Evolutionary conservation across 2,113 vertebrate genomes (phyloP), one percentile per base, ranked within the genome.

Genomic region (Rissa tridactyla): DNA sequence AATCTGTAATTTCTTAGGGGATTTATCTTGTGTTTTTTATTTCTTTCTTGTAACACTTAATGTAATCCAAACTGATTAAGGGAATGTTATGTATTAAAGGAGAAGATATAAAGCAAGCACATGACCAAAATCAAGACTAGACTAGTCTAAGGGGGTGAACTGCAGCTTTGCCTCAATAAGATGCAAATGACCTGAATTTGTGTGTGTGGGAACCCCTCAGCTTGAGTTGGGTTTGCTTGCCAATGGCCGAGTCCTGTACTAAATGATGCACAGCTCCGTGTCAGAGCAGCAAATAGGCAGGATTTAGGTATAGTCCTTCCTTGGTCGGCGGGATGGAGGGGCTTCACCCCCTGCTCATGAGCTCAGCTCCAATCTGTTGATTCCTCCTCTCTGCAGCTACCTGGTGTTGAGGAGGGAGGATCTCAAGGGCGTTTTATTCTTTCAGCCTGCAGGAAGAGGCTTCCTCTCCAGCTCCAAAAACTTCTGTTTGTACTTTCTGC

Each of bases 61-160:
- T 83, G 75, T 78, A 90, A 92, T 88, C 42, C 66, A 82, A 94
- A 93, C 46, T 66, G 36, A 66, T 93, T 80, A 95, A 66, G 60
- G 54, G 14, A 70, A 62, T 70, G 32, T 61, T 73, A 0, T 60
- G 15, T 38, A 66, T 77, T 91, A 88, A 79, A 94, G 29, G 11
- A 8, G 29, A 38, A 70, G 72, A 89, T 85, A 60, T 23, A 61
- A 77, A 52, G 27, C 66, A 70, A 65, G 16, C 36, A 62, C 58
- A 58, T 36, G 68, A 88, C 54, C 62, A 77, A 30, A 86, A 82
- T 73, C 73, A 87, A 76, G 57, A 60, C 6, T 34, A 15, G 7
- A 61, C 21, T 72, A 51, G 42, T 73, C 70, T 46, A 0, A 8
- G 6, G 16, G n/a, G 36, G 76, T 7, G 4, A 46, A 42, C 46